Evolutionary conservation across 2,888 invertebrate genomes (phyloP), one percentile per base, ranked within the genome.

Genomic region (Xanthia icteritia): DNA sequence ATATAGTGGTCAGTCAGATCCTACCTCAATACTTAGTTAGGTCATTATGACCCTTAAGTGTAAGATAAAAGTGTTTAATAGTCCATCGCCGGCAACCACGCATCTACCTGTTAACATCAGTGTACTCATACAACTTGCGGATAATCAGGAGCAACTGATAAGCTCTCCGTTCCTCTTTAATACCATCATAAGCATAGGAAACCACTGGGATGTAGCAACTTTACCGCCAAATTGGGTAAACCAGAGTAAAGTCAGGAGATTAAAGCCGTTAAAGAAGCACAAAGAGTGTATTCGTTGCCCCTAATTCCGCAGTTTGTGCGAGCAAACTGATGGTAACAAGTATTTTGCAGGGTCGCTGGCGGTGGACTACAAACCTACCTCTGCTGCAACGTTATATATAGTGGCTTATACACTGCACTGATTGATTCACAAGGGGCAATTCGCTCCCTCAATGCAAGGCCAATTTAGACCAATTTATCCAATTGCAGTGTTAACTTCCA

Each of bases 391-490:
- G 31, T 17, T 75, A 70, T 72, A 79, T 77, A 81, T 75, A 83
- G 42, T 4, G 8, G 31, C 27, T 45, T 63, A 68, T 42, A 60
- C 63, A 76, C 39, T 82, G 83, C 83, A 86, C 79, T 84, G 86
- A 84, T 86, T 84, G 83, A 86, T 84, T 86, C 83, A 84, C 83
- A 84, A 84, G 83, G 83, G 86, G 79, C 83, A 75, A 86, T 83
- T 79, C 60, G 71, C 83, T 84, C 83, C 86, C 86, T 86, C 79
- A 83, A 84, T 86, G 81, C 84, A 86, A 74, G 84, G 77, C 78
- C 88, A 87, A 87, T 87, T 88, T 84, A 84, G 66, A 70, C n/a
- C 86, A 82, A 87, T 86, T 86, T 71, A 87, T 75, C 54, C 86
- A 88, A 88, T 88, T 88, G 86, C 74, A 86, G 79, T 83, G 86